Base-by-base conservation (phyloP, 2,888 invertebrate species). In the Orchesellides sinensis region DNA sequence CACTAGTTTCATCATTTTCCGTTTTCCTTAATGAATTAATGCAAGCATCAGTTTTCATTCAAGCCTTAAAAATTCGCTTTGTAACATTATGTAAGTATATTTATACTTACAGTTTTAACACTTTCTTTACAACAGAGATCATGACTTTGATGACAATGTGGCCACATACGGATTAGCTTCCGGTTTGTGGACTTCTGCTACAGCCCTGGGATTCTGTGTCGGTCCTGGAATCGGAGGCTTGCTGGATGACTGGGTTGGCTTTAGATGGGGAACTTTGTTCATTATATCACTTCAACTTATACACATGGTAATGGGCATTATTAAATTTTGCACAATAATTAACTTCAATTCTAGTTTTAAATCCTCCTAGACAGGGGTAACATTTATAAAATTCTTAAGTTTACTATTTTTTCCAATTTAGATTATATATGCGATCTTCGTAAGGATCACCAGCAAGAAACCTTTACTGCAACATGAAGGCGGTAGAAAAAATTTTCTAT, bases 151-250 rank as follows among this genome's bases (percentile, higher is more conserved):
- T 0, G 96, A 97, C 90, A 94, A 94, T 83, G 92, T 97, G 85
- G 95, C 96, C 89, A 97, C 97, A 0, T 97, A 96, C 89, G 97
- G 96, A 0, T 91, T 96, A 45, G 94, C 97, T 14, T 96, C 96
- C 0, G 97, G 96, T 0, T 92, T 97, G 88, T 97, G 96, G 94
- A 96, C 96, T 0, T 96, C 96, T 0, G 94, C 95, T 0, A 96
- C 96, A 89, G 96, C 97, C 0, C 91, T 97, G 12, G 97, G 97
- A 95, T 95, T 0, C 49, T 96, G 95, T 90, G 93, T 96, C 68
- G 96, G 96, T 0, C 96, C 95, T 0, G 94, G 95, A 0, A 91
- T 95, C 0, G 93, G 93, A 85, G 96, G 95, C 0, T 92, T 95
- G 45, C 91, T 95, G 0, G 93, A 93, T 88, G 95, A 96, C 88